A percentile compares a stretch with the other conserved stretches of the same genome.
Evolutionary conservation across 2,797 vertebrate species (phyloP).

Genomic region (Pipistrellus pipistrellus): DNA sequence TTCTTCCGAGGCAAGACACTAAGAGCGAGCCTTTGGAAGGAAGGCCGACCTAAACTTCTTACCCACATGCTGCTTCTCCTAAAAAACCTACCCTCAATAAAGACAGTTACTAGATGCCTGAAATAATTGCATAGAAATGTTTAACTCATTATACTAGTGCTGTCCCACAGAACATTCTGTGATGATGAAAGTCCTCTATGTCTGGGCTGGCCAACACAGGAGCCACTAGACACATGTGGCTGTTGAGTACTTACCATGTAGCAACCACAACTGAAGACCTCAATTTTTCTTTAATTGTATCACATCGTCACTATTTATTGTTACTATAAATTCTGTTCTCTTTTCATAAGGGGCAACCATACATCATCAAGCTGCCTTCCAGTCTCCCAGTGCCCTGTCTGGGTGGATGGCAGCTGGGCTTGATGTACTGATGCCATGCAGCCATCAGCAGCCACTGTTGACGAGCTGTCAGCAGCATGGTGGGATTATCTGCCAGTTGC

Average conservation of each 20-base stretch:
- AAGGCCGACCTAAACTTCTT: background rate
- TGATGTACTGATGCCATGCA: background rate
- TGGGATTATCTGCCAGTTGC: constrained; percentile 21
- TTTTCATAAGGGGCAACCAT: background rate
- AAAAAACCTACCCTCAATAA: background rate
- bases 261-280: background rate
- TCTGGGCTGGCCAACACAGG: background rate
- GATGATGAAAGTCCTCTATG: background rate
- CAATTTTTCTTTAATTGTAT: background rate
- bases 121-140: background rate
- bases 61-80: background rate
- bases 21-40: background rate
- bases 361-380: background rate
- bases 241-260: background rate
- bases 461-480: background rate
- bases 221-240: background rate
- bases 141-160: background rate
- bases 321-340: background rate
- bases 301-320: background rate
- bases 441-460: background rate
- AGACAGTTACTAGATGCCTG: background rate
- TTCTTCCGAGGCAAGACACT: background rate
- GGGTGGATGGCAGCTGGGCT: background rate
- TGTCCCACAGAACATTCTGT: background rate
- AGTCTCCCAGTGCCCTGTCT: background rate